phyloP scores from a whole-genome alignment of 2,888 invertebrate species.

The Volucella zonaria region DNA sequence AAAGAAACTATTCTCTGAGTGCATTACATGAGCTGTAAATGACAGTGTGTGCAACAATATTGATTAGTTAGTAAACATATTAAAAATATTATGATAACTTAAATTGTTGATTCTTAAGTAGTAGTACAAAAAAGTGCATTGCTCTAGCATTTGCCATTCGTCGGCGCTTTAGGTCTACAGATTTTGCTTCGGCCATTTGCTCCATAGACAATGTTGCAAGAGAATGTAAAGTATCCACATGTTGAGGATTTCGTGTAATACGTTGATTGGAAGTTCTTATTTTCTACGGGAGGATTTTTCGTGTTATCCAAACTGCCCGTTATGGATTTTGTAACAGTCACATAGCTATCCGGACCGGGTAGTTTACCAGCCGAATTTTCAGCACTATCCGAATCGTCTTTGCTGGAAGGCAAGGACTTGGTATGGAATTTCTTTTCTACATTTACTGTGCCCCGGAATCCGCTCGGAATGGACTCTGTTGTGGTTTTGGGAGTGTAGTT shows the following conservation, averaged over 20 bases:
- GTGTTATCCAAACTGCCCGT: conserved; percentile 87
- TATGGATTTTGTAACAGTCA: conserved; percentile 91
- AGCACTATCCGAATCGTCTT: conserved; percentile 75
- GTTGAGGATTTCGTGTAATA: conserved; percentile 94
- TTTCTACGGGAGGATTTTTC: conserved; percentile 85
- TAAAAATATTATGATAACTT: conserved; percentile 43
- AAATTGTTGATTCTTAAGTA: conserved; percentile 45
- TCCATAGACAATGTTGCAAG: conserved; percentile 91
- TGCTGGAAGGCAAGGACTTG: conserved; percentile 79
- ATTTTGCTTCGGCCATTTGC: conserved; percentile 90
- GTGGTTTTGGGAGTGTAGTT: conserved; percentile 77
- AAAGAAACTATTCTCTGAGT: conserved; percentile 27
- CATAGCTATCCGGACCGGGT: conserved; percentile 86
- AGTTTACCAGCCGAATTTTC: conserved; percentile 77
- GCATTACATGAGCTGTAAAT: conserved; percentile 21
- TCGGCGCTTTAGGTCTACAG: conserved; percentile 91
- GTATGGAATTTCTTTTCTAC: conserved; percentile 82
- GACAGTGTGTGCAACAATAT: conserved; percentile 43
- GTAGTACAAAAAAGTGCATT: conserved; percentile 19
- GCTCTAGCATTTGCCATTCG: conserved; percentile 86
- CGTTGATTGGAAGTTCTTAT: conserved; percentile 89
- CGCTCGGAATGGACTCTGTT: conserved; percentile 80
- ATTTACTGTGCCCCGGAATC: conserved; percentile 82
- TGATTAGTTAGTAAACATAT: conserved; percentile 32
- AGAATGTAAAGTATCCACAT: conserved; percentile 93